Percentiles rank a stretch among this genome's conserved stretches.
Evolutionary conservation across 2,113 vertebrate species (phyloP).

Genomic region (Globicephala melas): DNA sequence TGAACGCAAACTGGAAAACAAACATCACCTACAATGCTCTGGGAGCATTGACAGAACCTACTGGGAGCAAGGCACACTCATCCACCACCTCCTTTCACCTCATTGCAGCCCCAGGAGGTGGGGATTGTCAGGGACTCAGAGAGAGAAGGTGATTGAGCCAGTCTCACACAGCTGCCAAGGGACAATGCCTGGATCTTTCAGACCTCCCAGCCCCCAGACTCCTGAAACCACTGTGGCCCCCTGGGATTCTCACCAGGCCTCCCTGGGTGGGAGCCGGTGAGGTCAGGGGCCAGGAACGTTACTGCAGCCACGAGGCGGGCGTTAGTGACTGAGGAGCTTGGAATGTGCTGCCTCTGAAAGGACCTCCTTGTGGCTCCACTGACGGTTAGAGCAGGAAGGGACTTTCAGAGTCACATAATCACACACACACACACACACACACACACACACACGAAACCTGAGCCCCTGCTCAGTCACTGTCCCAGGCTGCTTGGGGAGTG

Average conservation of each 20-base stretch:
- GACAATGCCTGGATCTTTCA: not conserved
- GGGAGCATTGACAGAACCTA: not conserved
- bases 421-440: constrained; percentile 40
- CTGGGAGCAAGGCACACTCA: not conserved
- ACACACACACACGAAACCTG: not conserved
- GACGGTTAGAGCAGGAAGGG: constrained; percentile 69
- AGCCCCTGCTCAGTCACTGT: not conserved
- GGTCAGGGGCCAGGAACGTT: constrained; percentile 60
- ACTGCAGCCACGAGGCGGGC: constrained; percentile 60
- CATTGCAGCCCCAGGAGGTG: not conserved
- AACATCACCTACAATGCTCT: not conserved
- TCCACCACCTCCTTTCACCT: not conserved
- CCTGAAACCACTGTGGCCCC: not conserved
- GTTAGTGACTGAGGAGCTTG: constrained; percentile 70
- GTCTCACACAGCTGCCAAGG: not conserved
- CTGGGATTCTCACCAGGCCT: not conserved
- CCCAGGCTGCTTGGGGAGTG: not conserved
- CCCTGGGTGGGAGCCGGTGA: constrained; percentile 49
- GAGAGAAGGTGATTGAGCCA: not conserved
- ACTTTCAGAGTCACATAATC: constrained; percentile 54
- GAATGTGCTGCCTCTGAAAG: constrained; percentile 67
- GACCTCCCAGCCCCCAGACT: not conserved
- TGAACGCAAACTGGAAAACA: constrained; percentile 12
- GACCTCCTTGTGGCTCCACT: constrained; percentile 58
- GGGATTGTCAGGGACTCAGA: not conserved